A percentile compares a stretch with the other conserved stretches of the same genome.
phyloP scores from a whole-genome alignment of 2,888 invertebrate species.

The Papilio elwesi region DNA sequence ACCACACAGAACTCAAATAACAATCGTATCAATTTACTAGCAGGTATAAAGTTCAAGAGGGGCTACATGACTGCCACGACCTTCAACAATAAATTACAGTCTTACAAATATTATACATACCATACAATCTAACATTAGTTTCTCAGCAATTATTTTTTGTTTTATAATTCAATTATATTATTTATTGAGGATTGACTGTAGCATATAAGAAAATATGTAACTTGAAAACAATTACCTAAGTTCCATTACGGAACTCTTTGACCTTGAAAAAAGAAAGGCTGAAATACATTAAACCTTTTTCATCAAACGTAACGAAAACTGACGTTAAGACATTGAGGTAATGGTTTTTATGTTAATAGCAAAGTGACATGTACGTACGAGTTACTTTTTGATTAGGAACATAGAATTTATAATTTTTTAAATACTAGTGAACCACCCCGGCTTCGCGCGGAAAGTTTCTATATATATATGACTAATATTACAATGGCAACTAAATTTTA shows the following conservation, averaged over 20 bases:
- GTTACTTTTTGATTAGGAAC: too few relatives aligned
- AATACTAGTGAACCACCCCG: too few relatives aligned
- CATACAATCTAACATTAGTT: conserved; percentile 5
- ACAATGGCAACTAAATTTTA: too few relatives aligned
- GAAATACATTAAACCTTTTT: conserved; percentile 3
- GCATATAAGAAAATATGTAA: background rate
- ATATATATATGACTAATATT: too few relatives aligned
- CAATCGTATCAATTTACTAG: conserved; percentile 13
- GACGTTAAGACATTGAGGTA: too few relatives aligned
- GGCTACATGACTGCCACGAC: conserved; percentile 9
- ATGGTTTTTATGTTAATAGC: too few relatives aligned
- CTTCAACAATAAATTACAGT: conserved; percentile 22
- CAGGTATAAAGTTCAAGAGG: conserved; percentile 24
- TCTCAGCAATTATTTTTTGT: background rate
- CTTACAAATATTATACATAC: background rate
- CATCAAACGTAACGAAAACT: background rate
- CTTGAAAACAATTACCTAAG: conserved; percentile 14
- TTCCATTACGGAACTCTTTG: conserved; percentile 26
- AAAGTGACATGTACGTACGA: too few relatives aligned
- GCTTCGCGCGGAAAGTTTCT: too few relatives aligned
- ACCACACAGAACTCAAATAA: background rate
- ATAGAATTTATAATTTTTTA: too few relatives aligned
- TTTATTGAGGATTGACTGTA: conserved; percentile 2
- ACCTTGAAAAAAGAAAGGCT: conserved; percentile 27
- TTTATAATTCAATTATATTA: conserved; percentile 14